Conservation (phyloP, 2,888 invertebrate species). For the Caenorhabditis sp. region DNA sequence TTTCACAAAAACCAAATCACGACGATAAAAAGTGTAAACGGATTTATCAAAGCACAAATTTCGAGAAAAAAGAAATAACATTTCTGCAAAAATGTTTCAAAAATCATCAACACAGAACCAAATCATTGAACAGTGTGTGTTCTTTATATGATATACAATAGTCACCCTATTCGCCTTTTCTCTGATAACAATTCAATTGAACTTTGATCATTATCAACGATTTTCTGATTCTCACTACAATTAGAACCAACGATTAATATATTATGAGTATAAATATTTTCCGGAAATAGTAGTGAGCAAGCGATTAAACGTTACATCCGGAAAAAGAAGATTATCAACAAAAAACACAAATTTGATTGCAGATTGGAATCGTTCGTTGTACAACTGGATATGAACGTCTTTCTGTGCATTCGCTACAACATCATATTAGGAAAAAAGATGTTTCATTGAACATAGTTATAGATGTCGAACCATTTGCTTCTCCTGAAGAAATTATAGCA, state of each 20-base stretch:
- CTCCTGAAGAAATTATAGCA: slow-evolving; percentile 67
- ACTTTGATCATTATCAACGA: background rate
- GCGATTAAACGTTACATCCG: background rate
- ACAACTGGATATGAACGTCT: slow-evolving; percentile 59
- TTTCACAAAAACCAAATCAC: too few relatives aligned
- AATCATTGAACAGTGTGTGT: background rate
- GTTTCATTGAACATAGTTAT: slow-evolving; percentile 61
- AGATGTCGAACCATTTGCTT: slow-evolving; percentile 64
- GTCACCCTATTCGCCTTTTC: background rate
- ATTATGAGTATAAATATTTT: background rate
- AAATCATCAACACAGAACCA: background rate
- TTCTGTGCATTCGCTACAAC: slow-evolving; percentile 61
- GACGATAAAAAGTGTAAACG: too few relatives aligned
- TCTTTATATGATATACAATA: background rate
- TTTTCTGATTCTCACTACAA: too few relatives aligned
- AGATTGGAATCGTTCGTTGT: slow-evolving; percentile 66
- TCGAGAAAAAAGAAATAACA: too few relatives aligned
- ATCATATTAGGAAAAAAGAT: slow-evolving; percentile 57
- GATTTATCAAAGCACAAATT: too few relatives aligned
- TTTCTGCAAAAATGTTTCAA: background rate
- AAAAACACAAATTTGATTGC: background rate
- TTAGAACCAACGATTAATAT: background rate
- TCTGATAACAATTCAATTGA: background rate
- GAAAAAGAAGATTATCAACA: background rate
- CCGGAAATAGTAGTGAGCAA: background rate